phyloP scores from a whole-genome alignment of 2,888 invertebrate genomes.

The Volucella zonaria region DNA sequence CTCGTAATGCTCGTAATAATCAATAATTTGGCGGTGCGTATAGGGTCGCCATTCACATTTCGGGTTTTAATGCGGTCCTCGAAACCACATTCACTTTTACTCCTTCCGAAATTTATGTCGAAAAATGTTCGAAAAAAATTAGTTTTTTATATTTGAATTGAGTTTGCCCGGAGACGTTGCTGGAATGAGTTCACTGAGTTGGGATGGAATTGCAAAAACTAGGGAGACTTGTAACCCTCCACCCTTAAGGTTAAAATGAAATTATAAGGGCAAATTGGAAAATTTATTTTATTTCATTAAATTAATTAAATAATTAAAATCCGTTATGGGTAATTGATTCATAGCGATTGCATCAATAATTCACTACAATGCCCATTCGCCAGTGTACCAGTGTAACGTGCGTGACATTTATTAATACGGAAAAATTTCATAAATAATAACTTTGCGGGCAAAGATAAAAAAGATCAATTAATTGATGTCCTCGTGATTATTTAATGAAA shows the following conservation, averaged over 20 bases:
- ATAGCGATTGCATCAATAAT: constrained; percentile 62
- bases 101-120: no score
- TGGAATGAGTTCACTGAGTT: no score
- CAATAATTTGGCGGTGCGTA: constrained; percentile 35
- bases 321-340: constrained; percentile 60
- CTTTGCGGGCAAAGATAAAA: not conserved
- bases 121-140: constrained; percentile 1
- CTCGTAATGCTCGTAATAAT: constrained; percentile 38
- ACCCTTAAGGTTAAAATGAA: constrained; percentile 27
- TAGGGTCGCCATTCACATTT: constrained; percentile 5
- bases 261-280: constrained; percentile 66
- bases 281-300: constrained; percentile 66
- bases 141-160: constrained; percentile 33
- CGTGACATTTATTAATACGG: not conserved
- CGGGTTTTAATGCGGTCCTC: constrained; percentile 7
- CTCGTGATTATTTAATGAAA: constrained; percentile 46
- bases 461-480: constrained; percentile 44
- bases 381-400: not conserved
- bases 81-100: constrained; percentile 29
- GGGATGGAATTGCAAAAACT: not conserved
- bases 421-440: not conserved
- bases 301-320: constrained; percentile 62
- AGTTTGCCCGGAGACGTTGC: constrained; percentile 17
- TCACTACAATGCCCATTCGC: constrained; percentile 14
- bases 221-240: not conserved